Base-by-base conservation (phyloP, 2,797 vertebrate genomes). In the Tolypeutes matacus region DNA sequence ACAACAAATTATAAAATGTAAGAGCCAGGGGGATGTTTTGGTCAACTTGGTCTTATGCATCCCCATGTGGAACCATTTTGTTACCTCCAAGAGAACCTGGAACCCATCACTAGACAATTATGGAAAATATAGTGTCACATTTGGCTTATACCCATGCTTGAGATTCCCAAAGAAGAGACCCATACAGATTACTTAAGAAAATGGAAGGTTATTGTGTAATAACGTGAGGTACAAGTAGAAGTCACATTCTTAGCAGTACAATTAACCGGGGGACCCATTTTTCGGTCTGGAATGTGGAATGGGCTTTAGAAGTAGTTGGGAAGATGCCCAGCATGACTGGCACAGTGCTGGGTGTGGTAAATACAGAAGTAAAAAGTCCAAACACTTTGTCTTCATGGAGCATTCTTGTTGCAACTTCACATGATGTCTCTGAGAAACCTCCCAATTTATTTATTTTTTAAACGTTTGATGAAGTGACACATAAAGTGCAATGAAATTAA, bases 381-480 rank as follows among this genome's bases (percentile, higher is more conserved):
- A 34, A 12, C 69, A 46, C 53, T 20, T 27, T 93, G n/a, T 58
- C 23, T 82, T 84, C 58, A 39, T 81, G 29, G 73, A 69, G 12
- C 6, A 20, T 83, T 91, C 77, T 83, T 91, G 31, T 17, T 91
- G 5, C n/a, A 84, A 13, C 60, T 92, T 90, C 53, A 95, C 56
- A 62, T 64, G 62, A 76, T 86, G 25, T 89, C 60, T 89, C 49
- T 91, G 56, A 88, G 42, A 93, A 90, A 70, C 34, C 46, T 73
- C 49, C 51, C 18, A 78, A 94, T 15, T 93, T n/a, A n/a, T n/a
- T n/a, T n/a, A n/a, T n/a, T n/a, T n/a, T n/a, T n/a, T n/a, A n/a
- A n/a, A n/a, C n/a, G n/a, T 92, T 75, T 95, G 70, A 87, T 95
- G 51, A 93, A 92, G 58, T 76, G 51, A 93, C 42, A 89, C 25